Conservation (phyloP, 1,140 invertebrate species). For the Lepidurus arcticus region DNA sequence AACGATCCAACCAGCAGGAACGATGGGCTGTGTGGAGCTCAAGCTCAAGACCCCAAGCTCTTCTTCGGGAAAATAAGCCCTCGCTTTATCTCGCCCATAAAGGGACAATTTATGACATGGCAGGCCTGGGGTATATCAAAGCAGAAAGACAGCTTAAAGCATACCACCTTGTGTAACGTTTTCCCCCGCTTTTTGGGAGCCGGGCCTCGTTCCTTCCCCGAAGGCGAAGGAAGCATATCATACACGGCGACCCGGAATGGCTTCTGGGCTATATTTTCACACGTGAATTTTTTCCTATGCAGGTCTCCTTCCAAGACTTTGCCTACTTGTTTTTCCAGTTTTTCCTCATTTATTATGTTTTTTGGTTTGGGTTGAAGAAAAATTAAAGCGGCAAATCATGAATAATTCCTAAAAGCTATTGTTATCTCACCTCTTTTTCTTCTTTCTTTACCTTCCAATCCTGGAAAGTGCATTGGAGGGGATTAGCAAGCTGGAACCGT, state of each 20-base stretch:
- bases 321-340: not conserved
- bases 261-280: constrained; percentile 14
- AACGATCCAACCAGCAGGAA: constrained; percentile 22
- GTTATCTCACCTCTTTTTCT: not conserved
- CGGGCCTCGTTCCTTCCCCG: too few relatives aligned
- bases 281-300: not conserved
- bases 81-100: constrained; percentile 31
- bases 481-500: not conserved
- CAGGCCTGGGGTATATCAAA: constrained; percentile 20
- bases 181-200: not conserved
- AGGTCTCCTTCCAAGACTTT: too few relatives aligned
- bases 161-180: constrained; percentile 15
- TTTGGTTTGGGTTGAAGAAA: not conserved
- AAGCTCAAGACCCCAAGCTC: not conserved
- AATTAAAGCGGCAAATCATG: not conserved
- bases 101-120: constrained; percentile 29
- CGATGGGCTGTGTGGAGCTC: not conserved
- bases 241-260: not conserved
- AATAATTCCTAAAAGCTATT: not conserved
- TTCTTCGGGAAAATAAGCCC: constrained; percentile 25
- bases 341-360: not conserved
- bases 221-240: too few relatives aligned
- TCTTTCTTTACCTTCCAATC: not conserved
- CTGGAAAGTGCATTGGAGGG: not conserved
- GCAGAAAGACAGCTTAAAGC: not conserved